phyloP scores from a whole-genome alignment of 2,797 vertebrate species.

The Erethizon dorsatum region DNA sequence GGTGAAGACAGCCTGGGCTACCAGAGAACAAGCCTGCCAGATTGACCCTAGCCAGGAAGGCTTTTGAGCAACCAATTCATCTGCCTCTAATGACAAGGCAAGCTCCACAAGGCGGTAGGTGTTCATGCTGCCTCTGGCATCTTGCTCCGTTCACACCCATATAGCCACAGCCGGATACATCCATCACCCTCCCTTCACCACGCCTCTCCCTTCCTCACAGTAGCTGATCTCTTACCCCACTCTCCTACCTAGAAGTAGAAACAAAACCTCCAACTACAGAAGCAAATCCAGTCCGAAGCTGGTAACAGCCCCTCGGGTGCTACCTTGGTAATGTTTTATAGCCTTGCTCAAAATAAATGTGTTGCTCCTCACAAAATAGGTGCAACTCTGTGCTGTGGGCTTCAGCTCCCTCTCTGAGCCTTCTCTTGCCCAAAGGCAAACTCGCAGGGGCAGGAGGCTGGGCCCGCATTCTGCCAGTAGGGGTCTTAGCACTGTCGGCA shows the following conservation, averaged over 20 bases:
- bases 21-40: not conserved
- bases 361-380: rapidly evolving
- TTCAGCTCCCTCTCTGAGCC: not conserved
- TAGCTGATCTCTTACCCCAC: not conserved
- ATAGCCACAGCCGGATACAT: rapidly evolving
- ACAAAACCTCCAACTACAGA: not conserved
- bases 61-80: not conserved
- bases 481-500: not conserved
- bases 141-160: rapidly evolving
- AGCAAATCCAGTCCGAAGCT: not conserved
- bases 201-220: not conserved
- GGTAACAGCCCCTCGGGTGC: not conserved
- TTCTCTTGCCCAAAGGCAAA: not conserved
- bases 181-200: no score
- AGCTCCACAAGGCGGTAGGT: not conserved
- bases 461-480: not conserved
- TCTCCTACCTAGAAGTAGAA: not conserved
- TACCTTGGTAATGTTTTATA: not conserved
- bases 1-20: not conserved
- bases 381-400: rapidly evolving
- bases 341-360: not conserved
- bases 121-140: rapidly evolving
- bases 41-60: not conserved
- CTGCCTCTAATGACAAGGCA: not conserved
- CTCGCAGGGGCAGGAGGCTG: not conserved